A percentile compares a stretch with the other conserved stretches of the same genome.
phyloP scores from a whole-genome alignment of 2,888 invertebrate genomes.

The Petrolisthes manimaculis region DNA sequence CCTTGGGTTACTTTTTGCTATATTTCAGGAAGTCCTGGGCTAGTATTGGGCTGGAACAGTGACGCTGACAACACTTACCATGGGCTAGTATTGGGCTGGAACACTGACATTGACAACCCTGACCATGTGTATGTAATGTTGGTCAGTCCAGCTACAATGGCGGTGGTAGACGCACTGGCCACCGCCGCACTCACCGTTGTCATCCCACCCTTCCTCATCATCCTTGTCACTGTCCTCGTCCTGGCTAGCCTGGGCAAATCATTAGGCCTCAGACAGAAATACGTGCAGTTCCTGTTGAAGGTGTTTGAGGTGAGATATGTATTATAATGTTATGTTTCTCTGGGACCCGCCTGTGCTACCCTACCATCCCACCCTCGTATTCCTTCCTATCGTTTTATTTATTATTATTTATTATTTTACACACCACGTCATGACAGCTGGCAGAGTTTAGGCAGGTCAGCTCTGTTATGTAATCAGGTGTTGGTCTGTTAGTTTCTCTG shows the following conservation, averaged over 20 bases:
- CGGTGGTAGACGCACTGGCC: conserved; percentile 48
- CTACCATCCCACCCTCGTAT: too few species aligned
- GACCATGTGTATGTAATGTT: neutral
- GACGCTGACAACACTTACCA: too few species aligned
- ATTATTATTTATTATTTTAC: too few species aligned
- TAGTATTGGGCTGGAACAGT: too few species aligned
- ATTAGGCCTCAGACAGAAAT: conserved; percentile 58
- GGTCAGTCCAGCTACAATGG: conserved; percentile 47
- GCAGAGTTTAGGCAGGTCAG: neutral
- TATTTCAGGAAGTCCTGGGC: too few species aligned
- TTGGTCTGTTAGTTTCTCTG: too few species aligned
- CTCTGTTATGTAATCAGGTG: neutral
- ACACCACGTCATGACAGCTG: neutral
- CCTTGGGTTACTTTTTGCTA: too few species aligned
- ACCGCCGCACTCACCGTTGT: conserved; percentile 52
- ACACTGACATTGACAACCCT: neutral
- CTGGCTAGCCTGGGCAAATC: conserved; percentile 63
- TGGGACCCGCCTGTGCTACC: too few species aligned
- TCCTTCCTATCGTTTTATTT: too few species aligned
- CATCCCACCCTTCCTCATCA: conserved; percentile 55
- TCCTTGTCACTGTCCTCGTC: conserved; percentile 57
- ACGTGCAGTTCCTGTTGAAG: conserved; percentile 59
- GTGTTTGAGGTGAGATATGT: conserved; percentile 62
- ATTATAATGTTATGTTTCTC: too few species aligned
- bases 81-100: neutral